phyloP scores from a whole-genome alignment of 2,888 invertebrate species.

The Strigamia maritima region DNA sequence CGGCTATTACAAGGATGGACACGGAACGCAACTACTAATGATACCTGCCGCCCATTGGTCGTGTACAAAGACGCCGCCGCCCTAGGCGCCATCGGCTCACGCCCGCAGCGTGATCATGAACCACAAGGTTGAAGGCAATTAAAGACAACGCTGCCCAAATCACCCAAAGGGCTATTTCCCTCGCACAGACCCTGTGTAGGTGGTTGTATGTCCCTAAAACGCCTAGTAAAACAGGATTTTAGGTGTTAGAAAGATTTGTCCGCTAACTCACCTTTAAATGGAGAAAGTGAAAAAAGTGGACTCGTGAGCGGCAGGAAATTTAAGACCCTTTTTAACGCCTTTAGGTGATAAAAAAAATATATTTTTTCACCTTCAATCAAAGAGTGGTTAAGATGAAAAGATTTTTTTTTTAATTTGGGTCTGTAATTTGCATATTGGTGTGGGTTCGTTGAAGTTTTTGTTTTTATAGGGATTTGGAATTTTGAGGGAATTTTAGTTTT shows the following conservation, averaged over 20 bases:
- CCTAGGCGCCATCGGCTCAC: not conserved
- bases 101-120: conserved; percentile 28
- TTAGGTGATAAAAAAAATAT: not conserved
- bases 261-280: conserved; percentile 9
- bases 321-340: conserved; percentile 12
- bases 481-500: not conserved
- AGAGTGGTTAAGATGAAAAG: not conserved
- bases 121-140: conserved; percentile 20
- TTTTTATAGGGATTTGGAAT: not conserved
- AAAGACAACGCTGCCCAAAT: conserved; percentile 31
- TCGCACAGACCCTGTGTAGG: not conserved
- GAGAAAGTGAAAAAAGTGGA: not conserved
- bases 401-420: not conserved
- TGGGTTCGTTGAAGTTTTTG: not conserved
- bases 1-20: conserved; percentile 25
- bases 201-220: not conserved
- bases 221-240: not conserved
- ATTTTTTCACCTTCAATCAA: not conserved
- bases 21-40: conserved; percentile 31
- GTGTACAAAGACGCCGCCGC: conserved; percentile 29
- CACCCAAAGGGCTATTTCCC: not conserved
- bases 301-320: not conserved
- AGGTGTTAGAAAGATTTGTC: conserved; percentile 13
- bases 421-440: not conserved
- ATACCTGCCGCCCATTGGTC: conserved; percentile 29